Base-by-base conservation (phyloP, 2,888 invertebrate species). In the Eudasyphora cyanicolor region DNA sequence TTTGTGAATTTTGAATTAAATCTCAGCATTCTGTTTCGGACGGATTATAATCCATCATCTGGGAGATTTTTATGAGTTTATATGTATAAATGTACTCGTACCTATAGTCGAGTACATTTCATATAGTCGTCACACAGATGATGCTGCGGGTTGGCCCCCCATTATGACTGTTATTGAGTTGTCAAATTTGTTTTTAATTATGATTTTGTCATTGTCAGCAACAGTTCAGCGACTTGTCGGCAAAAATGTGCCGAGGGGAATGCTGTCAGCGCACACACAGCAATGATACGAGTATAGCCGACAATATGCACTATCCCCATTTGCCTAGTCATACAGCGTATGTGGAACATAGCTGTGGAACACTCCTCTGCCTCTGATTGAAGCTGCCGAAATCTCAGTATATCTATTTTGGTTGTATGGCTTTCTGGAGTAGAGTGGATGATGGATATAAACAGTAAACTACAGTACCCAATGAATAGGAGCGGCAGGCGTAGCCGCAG, bases 161-260 rank as follows among this genome's bases (percentile, higher is more conserved):
- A 76, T 81, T 78, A 78, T 78, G 80, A 81, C 67, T 81, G 67
- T 76, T 84, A 78, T 84, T 84, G 84, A 84, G 78, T 84, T 84
- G 84, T 84, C 84, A 86, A 85, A 85, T 84, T 85, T 82, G 85
- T 81, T 85, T 85, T 85, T 86, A 85, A 86, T 85, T 86, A 86
- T 85, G 85, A 85, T 86, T 86, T 85, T 85, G 82, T 85, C 79
- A 82, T 82, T 86, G 85, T 86, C 86, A 86, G 85, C 85, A 86
- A 70, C 77, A 76, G 79, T 79, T 64, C 64, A 64, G 64, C 64
- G 64, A 64, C 64, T 64, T 64, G 32, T 62, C 62, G 12, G 14
- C 62, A 62, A 35, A 62, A 17, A 62, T 62, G 62, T 62, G 62
- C 54, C 14, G 54, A 45, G 71, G 45, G 67, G 57, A 10, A 73